Percentiles rank a stretch among this genome's conserved stretches.
These are phyloP conservation scores for Malurus splendens DNA, from an alignment of 2,797 vertebrate species.

Conservation along the genomic window DNA sequence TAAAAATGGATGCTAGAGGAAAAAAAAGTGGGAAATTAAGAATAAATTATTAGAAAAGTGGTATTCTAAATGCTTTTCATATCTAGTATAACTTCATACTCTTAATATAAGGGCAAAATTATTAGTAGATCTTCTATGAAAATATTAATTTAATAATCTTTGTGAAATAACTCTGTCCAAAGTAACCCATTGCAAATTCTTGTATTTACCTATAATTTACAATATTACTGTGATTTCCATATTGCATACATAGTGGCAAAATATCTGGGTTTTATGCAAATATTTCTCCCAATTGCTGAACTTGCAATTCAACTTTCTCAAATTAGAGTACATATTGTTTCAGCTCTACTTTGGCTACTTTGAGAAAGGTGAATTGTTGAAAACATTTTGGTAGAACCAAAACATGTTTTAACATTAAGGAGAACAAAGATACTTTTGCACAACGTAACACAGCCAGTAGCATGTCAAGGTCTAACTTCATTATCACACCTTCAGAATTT, in stretches of 20 bases:
- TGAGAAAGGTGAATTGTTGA: not conserved
- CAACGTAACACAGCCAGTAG: not conserved
- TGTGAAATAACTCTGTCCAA: not conserved
- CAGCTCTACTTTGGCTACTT: not conserved
- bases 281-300: not conserved
- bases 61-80: not conserved
- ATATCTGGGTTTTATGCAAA: not conserved
- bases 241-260: not conserved
- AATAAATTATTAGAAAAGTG: not conserved
- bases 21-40: not conserved
- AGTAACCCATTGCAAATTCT: not conserved
- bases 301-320: not conserved
- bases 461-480: not conserved
- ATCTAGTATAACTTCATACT: not conserved
- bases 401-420: not conserved
- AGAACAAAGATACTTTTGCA: not conserved
- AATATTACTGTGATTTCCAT: not conserved
- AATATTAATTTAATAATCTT: not conserved
- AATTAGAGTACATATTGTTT: accelerated
- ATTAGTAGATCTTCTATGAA: not conserved
- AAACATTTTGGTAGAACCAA: not conserved
- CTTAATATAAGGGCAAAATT: not conserved
- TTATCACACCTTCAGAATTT: not conserved
- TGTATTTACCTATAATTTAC: not conserved
- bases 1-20: not conserved